Percentiles rank a stretch among this genome's conserved stretches.
These are phyloP conservation scores for Numenius arquata DNA, from an alignment of 2,113 vertebrate genomes.

Conservation along the genomic window DNA sequence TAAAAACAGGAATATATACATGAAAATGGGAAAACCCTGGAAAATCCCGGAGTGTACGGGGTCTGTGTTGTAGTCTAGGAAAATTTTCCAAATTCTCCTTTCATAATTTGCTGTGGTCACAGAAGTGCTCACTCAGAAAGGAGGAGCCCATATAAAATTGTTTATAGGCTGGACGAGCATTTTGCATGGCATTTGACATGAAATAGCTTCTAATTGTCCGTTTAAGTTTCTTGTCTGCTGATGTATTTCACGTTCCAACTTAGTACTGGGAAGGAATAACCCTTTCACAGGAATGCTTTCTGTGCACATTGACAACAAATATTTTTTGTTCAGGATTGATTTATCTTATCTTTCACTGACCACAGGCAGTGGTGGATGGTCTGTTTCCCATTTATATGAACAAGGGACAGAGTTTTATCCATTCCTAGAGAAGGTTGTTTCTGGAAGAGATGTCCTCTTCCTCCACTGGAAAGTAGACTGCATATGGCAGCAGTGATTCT, in stretches of 20 bases:
- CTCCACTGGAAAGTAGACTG: background rate
- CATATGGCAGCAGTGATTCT: background rate
- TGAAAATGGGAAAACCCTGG: background rate
- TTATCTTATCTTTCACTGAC: background rate
- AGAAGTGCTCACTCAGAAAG: background rate
- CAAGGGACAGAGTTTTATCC: background rate
- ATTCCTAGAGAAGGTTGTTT: background rate
- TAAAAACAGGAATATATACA: background rate
- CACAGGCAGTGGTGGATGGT: background rate
- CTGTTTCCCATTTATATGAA: background rate
- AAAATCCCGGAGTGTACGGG: background rate
- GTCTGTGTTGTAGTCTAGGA: background rate
- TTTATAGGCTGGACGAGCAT: background rate
- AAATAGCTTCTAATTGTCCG: background rate
- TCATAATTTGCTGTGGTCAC: background rate
- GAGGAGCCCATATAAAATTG: background rate
- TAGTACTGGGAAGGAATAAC: background rate
- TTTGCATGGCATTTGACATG: background rate
- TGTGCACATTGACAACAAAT: background rate
- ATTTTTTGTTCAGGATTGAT: background rate
- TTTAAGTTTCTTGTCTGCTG: background rate
- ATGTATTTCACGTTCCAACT: background rate
- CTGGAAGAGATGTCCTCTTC: background rate
- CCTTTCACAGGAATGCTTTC: background rate
- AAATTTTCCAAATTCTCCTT: background rate